Conservation (phyloP, 2,888 invertebrate species). For the Rapana venosa region DNA sequence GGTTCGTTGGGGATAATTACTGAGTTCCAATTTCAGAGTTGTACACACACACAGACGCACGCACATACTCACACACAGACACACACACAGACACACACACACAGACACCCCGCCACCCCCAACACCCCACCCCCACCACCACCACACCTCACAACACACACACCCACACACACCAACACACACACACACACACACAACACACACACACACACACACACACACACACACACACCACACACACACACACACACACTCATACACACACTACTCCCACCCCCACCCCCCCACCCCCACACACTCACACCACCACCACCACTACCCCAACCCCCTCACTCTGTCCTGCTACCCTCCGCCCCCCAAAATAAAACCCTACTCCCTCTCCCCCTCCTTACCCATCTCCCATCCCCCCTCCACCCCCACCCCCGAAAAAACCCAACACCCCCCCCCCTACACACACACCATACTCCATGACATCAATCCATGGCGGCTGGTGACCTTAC, state of each 20-base stretch:
- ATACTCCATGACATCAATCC: background rate
- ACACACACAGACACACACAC: background rate
- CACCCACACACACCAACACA: background rate
- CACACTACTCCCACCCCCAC: background rate
- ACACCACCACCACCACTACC: background rate
- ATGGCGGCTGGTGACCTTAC: too few species aligned
- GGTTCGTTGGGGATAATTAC: too few species aligned
- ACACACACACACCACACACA: background rate
- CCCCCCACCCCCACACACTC: background rate
- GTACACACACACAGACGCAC: too few species aligned
- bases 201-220: background rate
- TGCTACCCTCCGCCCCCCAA: background rate
- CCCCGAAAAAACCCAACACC: background rate
- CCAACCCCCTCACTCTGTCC: background rate
- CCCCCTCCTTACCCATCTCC: background rate
- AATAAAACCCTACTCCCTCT: background rate
- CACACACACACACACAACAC: background rate
- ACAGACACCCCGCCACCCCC: background rate
- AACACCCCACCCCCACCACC: background rate
- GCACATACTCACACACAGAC: too few species aligned
- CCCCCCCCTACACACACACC: too few species aligned
- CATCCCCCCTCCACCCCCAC: background rate
- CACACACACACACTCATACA: background rate
- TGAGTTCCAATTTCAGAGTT: too few species aligned
- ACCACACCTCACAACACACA: background rate